A percentile compares a stretch with the other conserved stretches of the same genome.
Conservation (phyloP, 2,888 invertebrate species). For the Epinotia demarniana region DNA sequence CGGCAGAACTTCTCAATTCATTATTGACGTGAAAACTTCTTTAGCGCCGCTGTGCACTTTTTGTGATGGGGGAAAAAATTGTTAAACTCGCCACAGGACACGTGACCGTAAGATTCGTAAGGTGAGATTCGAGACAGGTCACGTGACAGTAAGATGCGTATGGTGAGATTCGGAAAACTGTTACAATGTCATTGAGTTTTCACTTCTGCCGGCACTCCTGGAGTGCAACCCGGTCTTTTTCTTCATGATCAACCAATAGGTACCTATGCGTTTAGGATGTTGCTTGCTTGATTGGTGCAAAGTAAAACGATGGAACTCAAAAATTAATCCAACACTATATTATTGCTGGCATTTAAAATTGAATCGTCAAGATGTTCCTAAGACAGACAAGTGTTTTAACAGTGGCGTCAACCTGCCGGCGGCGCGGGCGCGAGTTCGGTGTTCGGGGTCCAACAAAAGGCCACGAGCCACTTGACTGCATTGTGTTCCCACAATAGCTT, state of each 20-base stretch:
- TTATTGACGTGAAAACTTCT: too few species aligned
- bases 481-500: constrained; percentile 69
- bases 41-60: too few species aligned
- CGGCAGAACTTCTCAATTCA: background rate
- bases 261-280: background rate
- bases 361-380: constrained; percentile 4
- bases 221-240: too few species aligned
- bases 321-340: background rate
- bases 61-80: too few species aligned
- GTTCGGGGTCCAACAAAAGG: constrained; percentile 56
- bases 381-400: constrained; percentile 17
- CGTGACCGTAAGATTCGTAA: too few species aligned
- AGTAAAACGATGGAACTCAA: background rate
- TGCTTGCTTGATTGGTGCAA: background rate
- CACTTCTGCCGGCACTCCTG: too few species aligned
- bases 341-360: background rate
- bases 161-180: too few species aligned
- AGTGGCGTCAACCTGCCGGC: constrained; percentile 44
- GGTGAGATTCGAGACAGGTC: too few species aligned
- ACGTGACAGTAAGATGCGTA: too few species aligned
- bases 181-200: too few species aligned
- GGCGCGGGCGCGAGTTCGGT: constrained; percentile 41
- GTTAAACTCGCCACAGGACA: too few species aligned
- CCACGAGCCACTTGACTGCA: constrained; percentile 69
- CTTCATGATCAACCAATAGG: too few species aligned